Evolutionary conservation across 2,888 invertebrate species (phyloP).

Genomic region (Ichneumon xanthorius): DNA sequence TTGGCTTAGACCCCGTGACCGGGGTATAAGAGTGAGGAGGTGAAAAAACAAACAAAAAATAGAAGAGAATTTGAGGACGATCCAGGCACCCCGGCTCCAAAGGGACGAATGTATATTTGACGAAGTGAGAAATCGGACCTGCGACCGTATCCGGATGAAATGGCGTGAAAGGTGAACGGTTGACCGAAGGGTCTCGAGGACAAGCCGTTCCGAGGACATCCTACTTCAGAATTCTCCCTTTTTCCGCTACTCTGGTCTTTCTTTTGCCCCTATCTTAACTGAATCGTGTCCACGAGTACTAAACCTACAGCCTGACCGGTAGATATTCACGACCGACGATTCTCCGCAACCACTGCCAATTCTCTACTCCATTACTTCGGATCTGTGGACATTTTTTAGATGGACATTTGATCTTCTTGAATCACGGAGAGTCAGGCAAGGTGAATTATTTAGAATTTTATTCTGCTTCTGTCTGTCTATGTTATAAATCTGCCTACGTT

Average conservation of each 20-base stretch:
- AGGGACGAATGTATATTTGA: constrained; percentile 66
- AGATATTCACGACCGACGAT: constrained; percentile 41
- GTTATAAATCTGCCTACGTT: too few relatives aligned
- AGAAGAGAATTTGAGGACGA: constrained; percentile 24
- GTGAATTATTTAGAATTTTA: neutral
- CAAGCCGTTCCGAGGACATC: constrained; percentile 30
- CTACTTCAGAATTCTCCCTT: constrained; percentile 21
- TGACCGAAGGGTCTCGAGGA: constrained; percentile 50
- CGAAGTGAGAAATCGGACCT: constrained; percentile 64
- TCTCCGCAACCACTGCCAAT: constrained; percentile 42
- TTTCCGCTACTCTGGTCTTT: neutral
- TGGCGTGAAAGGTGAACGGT: constrained; percentile 61
- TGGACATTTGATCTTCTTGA: neutral
- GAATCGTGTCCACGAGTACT: constrained; percentile 47
- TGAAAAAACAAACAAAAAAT: constrained; percentile 16
- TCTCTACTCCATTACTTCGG: constrained; percentile 21
- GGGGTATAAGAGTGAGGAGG: neutral
- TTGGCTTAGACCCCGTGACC: constrained; percentile 12
- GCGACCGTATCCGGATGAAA: constrained; percentile 44
- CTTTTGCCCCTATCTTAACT: constrained; percentile 48
- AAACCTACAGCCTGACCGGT: constrained; percentile 41
- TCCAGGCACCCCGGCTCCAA: constrained; percentile 17
- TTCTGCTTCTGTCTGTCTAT: too few relatives aligned
- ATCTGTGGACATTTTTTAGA: constrained; percentile 36
- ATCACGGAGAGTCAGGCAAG: neutral